Base-by-base conservation (phyloP, 2,113 vertebrate genomes). In the Mola mola region DNA sequence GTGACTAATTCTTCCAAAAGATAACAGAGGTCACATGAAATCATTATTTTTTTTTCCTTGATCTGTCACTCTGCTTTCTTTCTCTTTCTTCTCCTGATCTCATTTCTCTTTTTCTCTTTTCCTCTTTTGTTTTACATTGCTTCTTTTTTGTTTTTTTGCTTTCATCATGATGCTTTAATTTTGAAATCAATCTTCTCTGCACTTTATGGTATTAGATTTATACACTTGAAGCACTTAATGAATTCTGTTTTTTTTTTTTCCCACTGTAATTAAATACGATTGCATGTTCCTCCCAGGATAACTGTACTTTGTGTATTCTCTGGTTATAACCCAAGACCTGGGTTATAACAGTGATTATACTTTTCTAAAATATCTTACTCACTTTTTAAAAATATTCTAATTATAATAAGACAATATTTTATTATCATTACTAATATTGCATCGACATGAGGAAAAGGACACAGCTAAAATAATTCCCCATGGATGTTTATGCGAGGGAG, bases 1-100 rank as follows among this genome's bases (percentile, higher is more conserved):
- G 71, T 40, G 57, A 62, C 41, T 62, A 58, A 81, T 87, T 79
- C 82, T 38, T 24, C 73, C 34, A 33, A 70, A 65, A 78, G 68
- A 79, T 78, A 67, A 73, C 66, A 62, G 17, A 47, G 48, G 65
- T 57, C 56, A 49, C n/a, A 29, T 70, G 25, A 44, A 51, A 29
- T 62, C 42, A 51, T 75, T n/a, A 61, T 20, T 70, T 70, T 58
- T 50, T 62, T 55, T 29, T n/a, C 9, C 15, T 61, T 68, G 3
- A 55, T 37, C 16, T 9, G n/a, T n/a, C n/a, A 8, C 71, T 28
- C 5, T 16, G 6, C 13, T 33, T 12, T 29, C 19, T 16, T 26
- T 33, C 1, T 8, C 4, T 43, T 37, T 41, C 21, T 3, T 11
- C n/a, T 10, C 8, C 41, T 24, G 33, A 4, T 52, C 21, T 40